A percentile compares a stretch with the other conserved stretches of the same genome.
Evolutionary conservation across 2,888 invertebrate species (phyloP).

Genomic region (Limnephilus rhombicus): DNA sequence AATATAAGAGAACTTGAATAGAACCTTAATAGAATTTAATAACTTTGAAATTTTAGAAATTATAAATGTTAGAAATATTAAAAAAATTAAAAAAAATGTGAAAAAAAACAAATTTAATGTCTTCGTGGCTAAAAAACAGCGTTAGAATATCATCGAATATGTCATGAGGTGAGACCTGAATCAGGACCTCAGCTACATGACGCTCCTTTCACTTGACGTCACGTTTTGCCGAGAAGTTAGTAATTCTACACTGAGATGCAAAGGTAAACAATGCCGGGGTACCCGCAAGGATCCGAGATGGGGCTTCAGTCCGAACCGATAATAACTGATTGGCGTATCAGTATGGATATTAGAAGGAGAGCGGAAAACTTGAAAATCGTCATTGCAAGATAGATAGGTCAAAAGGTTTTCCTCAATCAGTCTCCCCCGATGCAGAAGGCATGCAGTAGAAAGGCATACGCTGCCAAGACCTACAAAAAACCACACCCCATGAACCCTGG

Average conservation of each 20-base stretch:
- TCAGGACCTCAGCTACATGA: constrained; percentile 31
- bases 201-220: constrained; percentile 60
- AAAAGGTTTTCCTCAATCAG: too few species aligned
- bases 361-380: not conserved
- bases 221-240: constrained; percentile 53
- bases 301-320: constrained; percentile 55
- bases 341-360: not conserved
- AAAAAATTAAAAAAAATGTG: too few species aligned
- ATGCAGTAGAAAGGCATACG: too few species aligned
- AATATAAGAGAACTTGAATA: too few species aligned
- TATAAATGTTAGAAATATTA: too few species aligned
- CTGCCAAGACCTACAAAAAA: too few species aligned
- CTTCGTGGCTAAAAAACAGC: not conserved
- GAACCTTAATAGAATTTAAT: too few species aligned
- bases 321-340: constrained; percentile 54
- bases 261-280: constrained; percentile 46
- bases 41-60: too few species aligned
- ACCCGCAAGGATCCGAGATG: constrained; percentile 45
- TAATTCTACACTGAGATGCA: constrained; percentile 54
- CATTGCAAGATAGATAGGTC: too few species aligned
- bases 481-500: too few species aligned
- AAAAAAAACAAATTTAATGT: too few species aligned
- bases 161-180: not conserved
- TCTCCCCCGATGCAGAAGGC: too few species aligned
- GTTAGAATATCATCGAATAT: not conserved